Evolutionary conservation across 2,888 invertebrate genomes (phyloP).

Genomic region (Limnephilus rhombicus): DNA sequence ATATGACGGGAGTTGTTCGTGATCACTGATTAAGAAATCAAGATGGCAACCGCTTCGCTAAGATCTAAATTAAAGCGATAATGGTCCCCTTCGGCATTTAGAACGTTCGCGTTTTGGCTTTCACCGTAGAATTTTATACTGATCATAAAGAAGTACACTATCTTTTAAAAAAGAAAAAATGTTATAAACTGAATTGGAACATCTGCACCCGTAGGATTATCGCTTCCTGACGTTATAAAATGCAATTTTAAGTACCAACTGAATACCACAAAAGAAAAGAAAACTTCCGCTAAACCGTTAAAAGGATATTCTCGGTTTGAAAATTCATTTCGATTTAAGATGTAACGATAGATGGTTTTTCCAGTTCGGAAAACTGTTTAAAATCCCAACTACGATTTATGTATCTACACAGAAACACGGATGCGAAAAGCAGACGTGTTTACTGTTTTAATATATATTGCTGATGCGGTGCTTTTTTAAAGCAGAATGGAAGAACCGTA

Average conservation of each 20-base stretch:
- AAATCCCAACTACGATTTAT: too few relatives aligned
- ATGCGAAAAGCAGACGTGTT: too few relatives aligned
- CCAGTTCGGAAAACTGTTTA: too few relatives aligned
- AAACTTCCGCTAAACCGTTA: not conserved
- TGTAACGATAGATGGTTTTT: too few relatives aligned
- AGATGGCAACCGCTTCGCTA: slow-evolving; percentile 11
- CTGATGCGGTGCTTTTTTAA: too few relatives aligned
- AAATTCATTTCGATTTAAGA: too few relatives aligned
- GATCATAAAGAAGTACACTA: not conserved
- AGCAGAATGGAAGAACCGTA: too few relatives aligned
- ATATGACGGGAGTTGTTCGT: slow-evolving; percentile 47
- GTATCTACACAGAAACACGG: too few relatives aligned
- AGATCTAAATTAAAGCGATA: not conserved
- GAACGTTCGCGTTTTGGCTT: not conserved
- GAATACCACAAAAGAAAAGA: not conserved
- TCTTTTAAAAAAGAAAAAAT: not conserved
- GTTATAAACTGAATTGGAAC: not conserved
- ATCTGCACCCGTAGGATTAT: not conserved
- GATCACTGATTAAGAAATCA: slow-evolving; percentile 49
- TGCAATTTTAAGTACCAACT: not conserved
- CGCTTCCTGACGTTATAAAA: not conserved
- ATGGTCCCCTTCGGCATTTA: not conserved
- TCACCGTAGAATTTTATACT: not conserved
- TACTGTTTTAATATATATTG: not conserved
- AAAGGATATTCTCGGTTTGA: too few relatives aligned